Conservation (phyloP, 2,113 vertebrate genomes). For the Aphelocoma coerulescens region DNA sequence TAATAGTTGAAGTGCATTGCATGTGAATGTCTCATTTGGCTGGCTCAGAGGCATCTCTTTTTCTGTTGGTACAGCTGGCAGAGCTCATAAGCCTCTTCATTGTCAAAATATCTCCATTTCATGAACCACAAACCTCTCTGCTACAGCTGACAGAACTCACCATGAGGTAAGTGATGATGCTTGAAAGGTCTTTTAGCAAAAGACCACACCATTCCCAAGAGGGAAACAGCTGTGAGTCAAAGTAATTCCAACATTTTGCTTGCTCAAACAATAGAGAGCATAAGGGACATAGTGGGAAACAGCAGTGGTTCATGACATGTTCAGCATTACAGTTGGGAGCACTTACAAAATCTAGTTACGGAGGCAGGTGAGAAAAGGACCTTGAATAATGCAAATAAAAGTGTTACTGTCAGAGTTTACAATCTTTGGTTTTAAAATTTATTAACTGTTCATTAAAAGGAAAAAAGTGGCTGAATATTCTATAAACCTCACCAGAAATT, state of each 20-base stretch:
- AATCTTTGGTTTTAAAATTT: not conserved
- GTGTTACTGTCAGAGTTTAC: not conserved
- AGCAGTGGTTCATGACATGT: not conserved
- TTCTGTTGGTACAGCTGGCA: not conserved
- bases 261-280: not conserved
- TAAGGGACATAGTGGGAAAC: not conserved
- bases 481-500: not conserved
- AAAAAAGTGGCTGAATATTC: not conserved
- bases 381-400: not conserved
- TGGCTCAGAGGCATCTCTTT: not conserved
- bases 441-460: not conserved
- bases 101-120: not conserved
- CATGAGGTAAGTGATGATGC: not conserved
- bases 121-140: not conserved
- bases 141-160: not conserved
- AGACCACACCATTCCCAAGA: not conserved
- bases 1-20: not conserved
- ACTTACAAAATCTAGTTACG: not conserved
- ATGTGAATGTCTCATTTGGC: not conserved
- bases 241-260: not conserved
- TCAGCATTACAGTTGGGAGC: not conserved
- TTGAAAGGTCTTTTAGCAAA: not conserved
- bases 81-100: not conserved
- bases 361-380: not conserved
- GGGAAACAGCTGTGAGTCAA: not conserved